phyloP scores from a whole-genome alignment of 2,113 vertebrate genomes.

The Python bivittatus region DNA sequence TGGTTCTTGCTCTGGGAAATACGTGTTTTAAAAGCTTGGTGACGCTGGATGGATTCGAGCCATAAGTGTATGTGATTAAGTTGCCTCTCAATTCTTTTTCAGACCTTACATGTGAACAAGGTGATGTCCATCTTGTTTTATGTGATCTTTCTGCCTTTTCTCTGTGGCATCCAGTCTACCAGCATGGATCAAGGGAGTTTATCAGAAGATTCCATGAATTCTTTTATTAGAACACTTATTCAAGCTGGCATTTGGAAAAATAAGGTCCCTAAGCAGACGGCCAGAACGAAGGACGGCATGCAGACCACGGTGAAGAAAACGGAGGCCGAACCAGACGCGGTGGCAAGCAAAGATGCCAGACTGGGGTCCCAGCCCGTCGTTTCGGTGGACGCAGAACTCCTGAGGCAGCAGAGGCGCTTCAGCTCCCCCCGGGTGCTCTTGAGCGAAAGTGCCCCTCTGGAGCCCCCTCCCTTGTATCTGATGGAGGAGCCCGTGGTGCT shows the following conservation, averaged over 20 bases:
- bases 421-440: conserved; percentile 91
- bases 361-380: conserved; percentile 76
- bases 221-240: conserved; percentile 94
- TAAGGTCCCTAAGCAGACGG: conserved; percentile 77
- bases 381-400: conserved; percentile 80
- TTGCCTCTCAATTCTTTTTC: conserved; percentile 65
- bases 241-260: conserved; percentile 91
- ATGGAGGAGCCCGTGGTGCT: conserved; percentile 82
- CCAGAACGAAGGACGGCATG: conserved; percentile 71
- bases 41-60: neutral
- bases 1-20: neutral
- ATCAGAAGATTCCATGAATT: conserved; percentile 90
- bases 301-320: conserved; percentile 65
- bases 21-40: neutral
- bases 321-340: conserved; percentile 53
- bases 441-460: conserved; percentile 85
- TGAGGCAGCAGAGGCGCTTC: conserved; percentile 89
- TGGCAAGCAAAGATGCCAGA: conserved; percentile 62
- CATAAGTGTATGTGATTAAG: neutral
- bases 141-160: conserved; percentile 96
- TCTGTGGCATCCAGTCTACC: conserved; percentile 94
- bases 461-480: conserved; percentile 89
- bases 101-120: conserved; percentile 99
- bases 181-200: conserved; percentile 89
- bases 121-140: conserved; percentile 99